These are phyloP conservation scores for Mixornis gularis DNA, from an alignment of 2,113 vertebrate genomes.

Conservation along the genomic window DNA sequence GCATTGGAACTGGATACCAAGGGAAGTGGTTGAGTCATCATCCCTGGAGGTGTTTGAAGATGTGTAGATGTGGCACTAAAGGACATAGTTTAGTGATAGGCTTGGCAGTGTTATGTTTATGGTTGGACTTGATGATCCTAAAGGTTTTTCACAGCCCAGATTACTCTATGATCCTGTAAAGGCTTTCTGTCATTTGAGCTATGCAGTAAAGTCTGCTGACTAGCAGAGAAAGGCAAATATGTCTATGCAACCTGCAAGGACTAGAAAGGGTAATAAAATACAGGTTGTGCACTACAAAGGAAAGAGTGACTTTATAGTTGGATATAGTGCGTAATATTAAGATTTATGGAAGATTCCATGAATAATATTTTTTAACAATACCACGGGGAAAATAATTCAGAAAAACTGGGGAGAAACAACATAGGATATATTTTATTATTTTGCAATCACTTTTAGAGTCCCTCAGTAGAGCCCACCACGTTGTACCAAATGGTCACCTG, in stretches of 20 bases:
- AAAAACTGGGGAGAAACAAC: background rate
- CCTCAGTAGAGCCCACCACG: background rate
- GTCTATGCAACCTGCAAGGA: background rate
- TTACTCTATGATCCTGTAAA: background rate
- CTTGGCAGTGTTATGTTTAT: background rate
- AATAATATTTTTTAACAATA: background rate
- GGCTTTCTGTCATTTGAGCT: background rate
- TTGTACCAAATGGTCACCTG: background rate
- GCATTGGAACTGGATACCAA: background rate
- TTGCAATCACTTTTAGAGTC: background rate
- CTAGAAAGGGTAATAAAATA: background rate
- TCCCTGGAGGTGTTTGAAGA: background rate
- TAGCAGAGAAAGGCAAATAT: background rate
- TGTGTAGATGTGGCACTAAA: rapidly evolving
- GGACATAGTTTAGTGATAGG: background rate
- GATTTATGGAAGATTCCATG: background rate
- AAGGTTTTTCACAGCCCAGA: background rate
- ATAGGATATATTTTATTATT: background rate
- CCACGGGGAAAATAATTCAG: background rate
- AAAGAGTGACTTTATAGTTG: background rate
- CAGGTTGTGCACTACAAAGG: background rate
- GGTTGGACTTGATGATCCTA: background rate
- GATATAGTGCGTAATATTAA: background rate
- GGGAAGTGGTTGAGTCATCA: background rate
- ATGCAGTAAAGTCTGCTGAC: background rate